Evolutionary conservation across 2,113 vertebrate species (phyloP).

Genomic region (Barnardius zonarius): DNA sequence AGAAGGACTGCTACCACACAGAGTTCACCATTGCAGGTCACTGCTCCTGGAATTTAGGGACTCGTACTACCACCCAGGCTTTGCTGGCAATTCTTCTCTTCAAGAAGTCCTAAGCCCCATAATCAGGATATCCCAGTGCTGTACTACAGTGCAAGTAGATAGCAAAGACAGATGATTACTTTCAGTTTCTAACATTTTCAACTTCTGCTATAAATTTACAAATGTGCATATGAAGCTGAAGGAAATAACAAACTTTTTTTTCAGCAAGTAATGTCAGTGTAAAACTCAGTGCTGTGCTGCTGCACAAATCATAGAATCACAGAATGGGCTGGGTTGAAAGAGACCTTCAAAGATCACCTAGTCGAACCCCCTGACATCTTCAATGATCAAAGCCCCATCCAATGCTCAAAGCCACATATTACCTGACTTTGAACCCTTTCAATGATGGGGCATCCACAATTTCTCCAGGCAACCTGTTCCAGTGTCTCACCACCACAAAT

Average conservation of each 20-base stretch:
- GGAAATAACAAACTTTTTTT: not conserved
- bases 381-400: not conserved
- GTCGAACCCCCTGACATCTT: too few species aligned
- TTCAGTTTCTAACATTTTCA: not conserved
- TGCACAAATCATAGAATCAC: not conserved
- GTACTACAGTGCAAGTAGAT: not conserved
- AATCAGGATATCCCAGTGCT: not conserved
- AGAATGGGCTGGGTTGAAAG: not conserved
- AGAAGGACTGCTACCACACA: not conserved
- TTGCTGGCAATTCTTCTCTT: not conserved
- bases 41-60: not conserved
- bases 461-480: not conserved
- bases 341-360: not conserved
- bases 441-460: not conserved
- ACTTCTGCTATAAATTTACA: not conserved
- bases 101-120: not conserved
- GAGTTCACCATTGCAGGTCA: not conserved
- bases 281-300: not conserved
- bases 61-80: not conserved
- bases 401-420: not conserved
- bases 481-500: not conserved
- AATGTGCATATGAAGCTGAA: not conserved
- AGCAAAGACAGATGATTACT: not conserved
- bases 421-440: not conserved
- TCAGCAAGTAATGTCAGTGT: not conserved